phyloP scores from a whole-genome alignment of 2,888 invertebrate species.

The Nomada ferruginata region DNA sequence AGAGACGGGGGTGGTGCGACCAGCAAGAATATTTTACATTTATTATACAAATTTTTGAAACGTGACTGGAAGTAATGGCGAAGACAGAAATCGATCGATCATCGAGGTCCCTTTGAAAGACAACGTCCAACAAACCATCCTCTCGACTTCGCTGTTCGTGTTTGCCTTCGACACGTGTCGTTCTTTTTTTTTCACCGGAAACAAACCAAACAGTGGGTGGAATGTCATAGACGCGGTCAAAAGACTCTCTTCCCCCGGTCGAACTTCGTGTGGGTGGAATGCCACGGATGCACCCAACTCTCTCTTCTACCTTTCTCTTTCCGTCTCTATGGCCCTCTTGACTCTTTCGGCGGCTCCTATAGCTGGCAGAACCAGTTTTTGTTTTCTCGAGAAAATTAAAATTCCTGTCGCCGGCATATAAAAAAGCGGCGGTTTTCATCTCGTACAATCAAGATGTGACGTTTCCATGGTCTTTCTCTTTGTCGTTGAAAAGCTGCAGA shows the following conservation, averaged over 20 bases:
- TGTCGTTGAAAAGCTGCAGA: conserved; percentile 39
- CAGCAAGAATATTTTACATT: conserved; percentile 29
- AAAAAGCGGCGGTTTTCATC: conserved; percentile 69
- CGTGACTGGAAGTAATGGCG: conserved; percentile 25
- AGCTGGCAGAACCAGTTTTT: conserved; percentile 71
- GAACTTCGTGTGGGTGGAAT: conserved; percentile 71
- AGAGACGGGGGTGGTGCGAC: background rate
- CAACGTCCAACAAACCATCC: conserved; percentile 26
- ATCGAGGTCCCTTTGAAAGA: conserved; percentile 21
- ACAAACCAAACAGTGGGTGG: conserved; percentile 68
- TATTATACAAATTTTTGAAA: conserved; percentile 49
- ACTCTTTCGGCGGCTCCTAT: conserved; percentile 51
- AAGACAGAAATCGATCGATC: conserved; percentile 52
- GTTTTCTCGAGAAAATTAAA: conserved; percentile 74
- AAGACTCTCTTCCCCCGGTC: background rate
- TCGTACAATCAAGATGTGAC: conserved; percentile 73
- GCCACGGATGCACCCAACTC: conserved; percentile 56
- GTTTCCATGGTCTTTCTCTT: conserved; percentile 62
- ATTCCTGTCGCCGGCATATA: conserved; percentile 66
- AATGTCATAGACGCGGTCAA: conserved; percentile 62
- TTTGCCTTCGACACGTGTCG: conserved; percentile 66
- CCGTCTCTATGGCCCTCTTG: conserved; percentile 5
- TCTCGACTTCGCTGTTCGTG: conserved; percentile 40
- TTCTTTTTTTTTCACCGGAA: conserved; percentile 42
- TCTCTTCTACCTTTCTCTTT: conserved; percentile 27